These are phyloP conservation scores for Zaprionus ghesquierei DNA, from an alignment of 1,140 invertebrate species.

Conservation along the genomic window DNA sequence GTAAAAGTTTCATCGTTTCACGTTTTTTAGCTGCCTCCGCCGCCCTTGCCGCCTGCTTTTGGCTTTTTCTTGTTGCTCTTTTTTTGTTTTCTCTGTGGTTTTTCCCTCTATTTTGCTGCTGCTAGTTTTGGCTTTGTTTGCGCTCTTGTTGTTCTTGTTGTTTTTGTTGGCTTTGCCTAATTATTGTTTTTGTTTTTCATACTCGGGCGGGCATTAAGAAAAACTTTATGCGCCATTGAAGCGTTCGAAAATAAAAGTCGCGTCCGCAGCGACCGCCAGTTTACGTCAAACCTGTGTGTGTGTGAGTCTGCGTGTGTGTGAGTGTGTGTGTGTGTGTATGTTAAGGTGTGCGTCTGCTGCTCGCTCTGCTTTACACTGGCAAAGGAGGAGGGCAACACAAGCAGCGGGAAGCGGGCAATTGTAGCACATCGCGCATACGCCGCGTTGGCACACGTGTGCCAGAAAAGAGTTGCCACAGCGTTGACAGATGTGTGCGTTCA, in stretches of 20 bases:
- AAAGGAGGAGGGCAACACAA: slow-evolving; percentile 26
- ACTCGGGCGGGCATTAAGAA: slow-evolving; percentile 78
- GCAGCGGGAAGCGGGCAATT: slow-evolving; percentile 48
- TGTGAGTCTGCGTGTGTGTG: slow-evolving; percentile 36
- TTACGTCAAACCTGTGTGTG: slow-evolving; percentile 57
- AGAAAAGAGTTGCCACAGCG: slow-evolving; percentile 44
- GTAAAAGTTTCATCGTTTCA: slow-evolving; percentile 42
- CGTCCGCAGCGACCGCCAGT: slow-evolving; percentile 43
- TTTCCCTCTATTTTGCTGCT: slow-evolving; percentile 15
- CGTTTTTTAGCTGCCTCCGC: slow-evolving; percentile 38
- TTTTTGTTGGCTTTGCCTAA: slow-evolving; percentile 50
- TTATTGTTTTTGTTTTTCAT: slow-evolving; percentile 78
- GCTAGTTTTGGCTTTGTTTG: slow-evolving; percentile 25
- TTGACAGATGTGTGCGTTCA: background rate
- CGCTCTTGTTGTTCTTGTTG: slow-evolving; percentile 9
- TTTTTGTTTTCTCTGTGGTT: slow-evolving; percentile 8
- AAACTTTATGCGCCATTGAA: slow-evolving; percentile 81
- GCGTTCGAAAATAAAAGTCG: slow-evolving; percentile 80
- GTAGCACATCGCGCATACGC: slow-evolving; percentile 71
- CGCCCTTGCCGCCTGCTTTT: slow-evolving; percentile 28
- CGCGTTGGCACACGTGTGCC: slow-evolving; percentile 27
- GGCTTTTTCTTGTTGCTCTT: slow-evolving; percentile 5
- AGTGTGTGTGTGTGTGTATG: slow-evolving; percentile 21
- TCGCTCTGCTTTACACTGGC: slow-evolving; percentile 36
- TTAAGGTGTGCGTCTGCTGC: slow-evolving; percentile 37